Percentiles rank a stretch among this genome's conserved stretches.
Evolutionary conservation across 2,113 vertebrate genomes (phyloP).

Genomic region (Oriolus oriolus): DNA sequence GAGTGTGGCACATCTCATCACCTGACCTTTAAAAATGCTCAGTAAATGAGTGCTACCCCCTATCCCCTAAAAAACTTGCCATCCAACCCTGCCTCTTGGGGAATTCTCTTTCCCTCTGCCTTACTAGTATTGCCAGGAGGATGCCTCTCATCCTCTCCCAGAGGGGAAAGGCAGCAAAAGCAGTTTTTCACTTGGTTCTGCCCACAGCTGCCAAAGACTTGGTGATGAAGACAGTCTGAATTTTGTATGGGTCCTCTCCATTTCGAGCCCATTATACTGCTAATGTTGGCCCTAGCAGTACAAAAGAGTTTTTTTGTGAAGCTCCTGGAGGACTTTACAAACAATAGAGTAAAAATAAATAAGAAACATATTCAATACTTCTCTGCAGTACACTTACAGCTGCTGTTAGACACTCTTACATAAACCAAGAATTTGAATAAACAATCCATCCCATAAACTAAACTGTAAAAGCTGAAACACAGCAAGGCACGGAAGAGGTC

Average conservation of each 20-base stretch:
- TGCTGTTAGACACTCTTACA: background rate
- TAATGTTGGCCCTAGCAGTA: background rate
- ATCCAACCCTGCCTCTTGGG: background rate
- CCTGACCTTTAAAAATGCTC: background rate
- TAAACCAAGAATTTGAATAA: constrained; percentile 15
- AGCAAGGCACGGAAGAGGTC: background rate
- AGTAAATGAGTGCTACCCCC: background rate
- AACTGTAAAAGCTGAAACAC: background rate
- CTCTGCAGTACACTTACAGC: background rate
- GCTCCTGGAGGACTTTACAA: background rate
- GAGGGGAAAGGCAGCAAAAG: background rate
- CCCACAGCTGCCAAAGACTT: background rate
- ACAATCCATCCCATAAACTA: background rate
- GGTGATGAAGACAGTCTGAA: background rate
- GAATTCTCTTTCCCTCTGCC: background rate
- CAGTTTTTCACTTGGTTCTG: background rate
- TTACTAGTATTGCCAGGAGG: background rate
- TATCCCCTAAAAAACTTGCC: background rate
- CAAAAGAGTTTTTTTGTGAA: background rate
- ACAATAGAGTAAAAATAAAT: background rate
- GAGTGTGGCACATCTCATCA: fast-evolving
- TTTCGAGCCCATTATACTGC: background rate
- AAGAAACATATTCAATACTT: background rate
- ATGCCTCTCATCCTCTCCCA: background rate
- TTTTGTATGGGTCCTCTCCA: background rate